Percentiles rank a stretch among this genome's conserved stretches.
These are phyloP conservation scores for Sebastes aleutianus DNA, from an alignment of 2,797 vertebrate species.

Conservation along the genomic window DNA sequence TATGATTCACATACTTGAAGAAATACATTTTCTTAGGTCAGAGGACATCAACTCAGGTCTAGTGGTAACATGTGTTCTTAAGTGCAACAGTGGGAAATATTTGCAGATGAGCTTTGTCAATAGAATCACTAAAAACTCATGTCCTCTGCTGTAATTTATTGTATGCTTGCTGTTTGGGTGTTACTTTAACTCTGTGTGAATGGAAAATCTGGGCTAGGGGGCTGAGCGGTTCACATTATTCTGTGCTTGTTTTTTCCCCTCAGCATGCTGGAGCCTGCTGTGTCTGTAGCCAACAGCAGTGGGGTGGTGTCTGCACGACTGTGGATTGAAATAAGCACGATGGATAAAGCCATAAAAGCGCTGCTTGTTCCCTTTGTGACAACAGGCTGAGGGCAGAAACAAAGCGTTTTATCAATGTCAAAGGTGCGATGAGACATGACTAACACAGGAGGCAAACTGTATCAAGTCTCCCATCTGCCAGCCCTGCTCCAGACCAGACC, in stretches of 20 bases:
- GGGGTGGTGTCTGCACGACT: constrained; percentile 58
- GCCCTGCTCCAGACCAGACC: constrained; percentile 50
- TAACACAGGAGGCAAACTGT: constrained; percentile 72
- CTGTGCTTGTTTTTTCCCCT: constrained; percentile 49
- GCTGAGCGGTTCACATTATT: constrained; percentile 49
- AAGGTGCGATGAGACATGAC: constrained; percentile 76
- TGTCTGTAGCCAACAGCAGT: constrained; percentile 43
- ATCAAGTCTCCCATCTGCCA: constrained; percentile 67
- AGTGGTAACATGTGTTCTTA: neutral
- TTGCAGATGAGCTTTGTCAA: constrained; percentile 14
- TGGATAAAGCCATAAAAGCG: constrained; percentile 72
- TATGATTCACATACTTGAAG: neutral
- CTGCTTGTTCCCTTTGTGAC: constrained; percentile 73
- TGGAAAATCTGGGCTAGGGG: constrained; percentile 26
- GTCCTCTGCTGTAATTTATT: neutral
- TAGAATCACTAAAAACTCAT: neutral
- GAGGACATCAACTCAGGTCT: neutral
- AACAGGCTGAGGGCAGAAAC: constrained; percentile 66
- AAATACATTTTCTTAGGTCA: too few relatives aligned
- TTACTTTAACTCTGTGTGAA: constrained; percentile 15
- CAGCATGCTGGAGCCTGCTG: constrained; percentile 43
- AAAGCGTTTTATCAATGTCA: constrained; percentile 74
- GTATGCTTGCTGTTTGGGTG: neutral
- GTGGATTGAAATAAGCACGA: constrained; percentile 68
- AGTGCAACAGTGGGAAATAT: neutral